Base-by-base conservation (phyloP, 2,113 vertebrate genomes). In the Columbina picui region DNA sequence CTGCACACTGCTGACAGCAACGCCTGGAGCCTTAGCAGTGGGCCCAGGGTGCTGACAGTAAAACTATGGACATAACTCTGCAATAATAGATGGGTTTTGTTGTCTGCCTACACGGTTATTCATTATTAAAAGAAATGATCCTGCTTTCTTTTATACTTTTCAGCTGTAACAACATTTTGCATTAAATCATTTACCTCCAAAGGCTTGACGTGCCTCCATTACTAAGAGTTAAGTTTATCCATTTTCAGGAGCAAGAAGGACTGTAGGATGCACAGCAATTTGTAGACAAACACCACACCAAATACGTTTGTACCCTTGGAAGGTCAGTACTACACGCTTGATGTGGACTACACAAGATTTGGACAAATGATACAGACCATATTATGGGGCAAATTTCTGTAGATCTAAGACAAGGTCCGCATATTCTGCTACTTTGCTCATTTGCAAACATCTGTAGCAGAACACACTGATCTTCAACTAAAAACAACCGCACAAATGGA, bases 371-470 rank as follows among this genome's bases (percentile, higher is more conserved):
- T 77, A 57, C 50, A 55, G 84, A 59, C 39, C 81, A 84, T 1
- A 1, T 68, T 81, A 69, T 0, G 0, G 74, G 83, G 50, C 67
- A 89, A 50, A 61, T 65, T 91, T 71, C 43, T 88, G 47, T 16
- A 76, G 57, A 61, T 92, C 57, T 87, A 89, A 92, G 77, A 94
- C 14, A 27, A 95, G 25, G 68, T 69, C 69, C 61, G 47, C 76
- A 73, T 90, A 93, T 67, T 92, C 93, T 78, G 59, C 39, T 70
- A 26, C 27, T 94, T 89, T 70, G 71, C 83, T 96, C 80, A 87
- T 95, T 60, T 90, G 50, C 45, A 90, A 95, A 94, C 90, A 93
- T 96, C 96, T 96, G 90, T 61, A 93, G 76, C 64, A 78, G 94
- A 90, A 95, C 93, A 90, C 65, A 60, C 52, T 93, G 85, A 94